These are phyloP conservation scores for Atethmia centrago DNA, from an alignment of 2,888 invertebrate species.

Conservation along the genomic window DNA sequence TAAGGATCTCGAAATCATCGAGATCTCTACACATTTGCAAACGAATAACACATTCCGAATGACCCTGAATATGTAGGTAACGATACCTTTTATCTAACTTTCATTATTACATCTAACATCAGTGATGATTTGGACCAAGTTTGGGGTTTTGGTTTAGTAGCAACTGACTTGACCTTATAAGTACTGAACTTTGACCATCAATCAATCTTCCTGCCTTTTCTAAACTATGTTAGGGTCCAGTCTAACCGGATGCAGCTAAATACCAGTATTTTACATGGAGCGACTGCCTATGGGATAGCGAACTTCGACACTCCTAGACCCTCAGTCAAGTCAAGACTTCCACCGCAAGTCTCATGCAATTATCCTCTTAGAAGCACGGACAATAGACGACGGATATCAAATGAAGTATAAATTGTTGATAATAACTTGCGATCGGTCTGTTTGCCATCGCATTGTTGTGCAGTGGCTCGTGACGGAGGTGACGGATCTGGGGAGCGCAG, in stretches of 20 bases:
- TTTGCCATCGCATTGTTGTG: conserved; percentile 65
- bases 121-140: not conserved
- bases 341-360: conserved; percentile 3
- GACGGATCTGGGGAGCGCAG: conserved; percentile 67
- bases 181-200: no score
- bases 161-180: not conserved
- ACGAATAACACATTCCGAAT: no score
- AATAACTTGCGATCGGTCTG: conserved; percentile 60
- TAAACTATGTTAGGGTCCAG: no score
- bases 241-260: no score
- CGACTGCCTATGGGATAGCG: no score
- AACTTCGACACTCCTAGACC: not conserved
- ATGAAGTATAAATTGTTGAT: conserved; percentile 63
- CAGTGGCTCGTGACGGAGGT: conserved; percentile 66
- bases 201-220: no score
- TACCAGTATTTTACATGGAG: no score
- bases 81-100: not conserved
- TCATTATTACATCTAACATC: not conserved
- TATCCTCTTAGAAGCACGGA: conserved; percentile 43
- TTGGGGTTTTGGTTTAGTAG: not conserved
- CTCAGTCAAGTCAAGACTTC: not conserved
- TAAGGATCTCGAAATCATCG: not conserved
- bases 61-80: no score
- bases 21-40: not conserved
- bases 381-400: conserved; percentile 62